These are phyloP conservation scores for Glomeris maerens DNA, from an alignment of 1,140 invertebrate genomes.

Conservation along the genomic window DNA sequence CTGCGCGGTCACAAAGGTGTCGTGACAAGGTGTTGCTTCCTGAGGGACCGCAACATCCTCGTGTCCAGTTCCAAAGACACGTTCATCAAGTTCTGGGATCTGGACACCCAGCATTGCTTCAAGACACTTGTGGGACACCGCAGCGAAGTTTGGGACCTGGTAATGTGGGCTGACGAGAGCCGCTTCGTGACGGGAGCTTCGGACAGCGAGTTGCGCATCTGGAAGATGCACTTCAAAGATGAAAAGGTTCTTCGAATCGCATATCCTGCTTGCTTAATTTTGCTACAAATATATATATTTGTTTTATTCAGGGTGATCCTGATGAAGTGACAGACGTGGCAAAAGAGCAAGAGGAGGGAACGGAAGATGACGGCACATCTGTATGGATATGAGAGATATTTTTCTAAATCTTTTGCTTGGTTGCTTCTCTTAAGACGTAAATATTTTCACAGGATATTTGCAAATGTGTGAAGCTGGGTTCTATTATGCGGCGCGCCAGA, in stretches of 20 bases:
- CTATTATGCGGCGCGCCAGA: constrained; percentile 54
- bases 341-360: too few relatives aligned
- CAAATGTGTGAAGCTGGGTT: constrained; percentile 56
- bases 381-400: too few relatives aligned
- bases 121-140: constrained; percentile 58
- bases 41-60: constrained; percentile 56
- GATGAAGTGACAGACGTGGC: too few relatives aligned
- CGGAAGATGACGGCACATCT: constrained; percentile 11
- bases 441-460: too few relatives aligned
- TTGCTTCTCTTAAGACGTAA: too few relatives aligned
- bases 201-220: constrained; percentile 71
- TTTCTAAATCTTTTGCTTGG: too few relatives aligned
- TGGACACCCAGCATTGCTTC: constrained; percentile 88
- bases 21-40: constrained; percentile 75
- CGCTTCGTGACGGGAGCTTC: constrained; percentile 72
- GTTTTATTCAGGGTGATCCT: constrained; percentile 10
- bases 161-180: constrained; percentile 58
- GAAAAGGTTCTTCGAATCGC: constrained; percentile 36
- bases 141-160: constrained; percentile 62
- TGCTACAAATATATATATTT: constrained; percentile 5
- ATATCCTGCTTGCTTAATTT: constrained; percentile 10
- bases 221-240: constrained; percentile 40
- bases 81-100: constrained; percentile 94
- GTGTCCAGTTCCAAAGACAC: constrained; percentile 87
- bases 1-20: constrained; percentile 83